Conservation (phyloP, 2,888 invertebrate genomes). For the Patella pellucida region DNA sequence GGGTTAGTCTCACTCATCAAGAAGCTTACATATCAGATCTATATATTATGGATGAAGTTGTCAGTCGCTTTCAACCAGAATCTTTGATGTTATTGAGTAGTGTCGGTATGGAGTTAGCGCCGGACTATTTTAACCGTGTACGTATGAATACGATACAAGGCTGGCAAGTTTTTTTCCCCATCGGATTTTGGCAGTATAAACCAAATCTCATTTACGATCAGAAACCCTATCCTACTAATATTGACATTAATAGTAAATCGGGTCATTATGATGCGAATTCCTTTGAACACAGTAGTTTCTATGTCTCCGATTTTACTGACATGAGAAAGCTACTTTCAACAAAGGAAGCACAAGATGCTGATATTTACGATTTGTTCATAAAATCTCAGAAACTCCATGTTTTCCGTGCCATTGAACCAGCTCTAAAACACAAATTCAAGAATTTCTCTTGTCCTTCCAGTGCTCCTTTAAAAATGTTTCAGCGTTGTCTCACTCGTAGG, state of each 20-base stretch:
- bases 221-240: conserved; percentile 60
- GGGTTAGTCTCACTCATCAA: conserved; percentile 70
- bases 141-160: conserved; percentile 94
- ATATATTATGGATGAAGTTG: conserved; percentile 79
- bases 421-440: conserved; percentile 76
- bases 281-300: conserved; percentile 84
- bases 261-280: conserved; percentile 86
- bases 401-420: conserved; percentile 86
- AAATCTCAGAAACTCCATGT: conserved; percentile 79
- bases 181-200: conserved; percentile 90
- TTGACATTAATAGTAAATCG: conserved; percentile 68
- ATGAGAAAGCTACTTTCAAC: conserved; percentile 77
- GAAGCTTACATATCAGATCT: conserved; percentile 70
- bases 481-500: conserved; percentile 55
- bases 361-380: conserved; percentile 81
- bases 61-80: conserved; percentile 81
- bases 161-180: conserved; percentile 91
- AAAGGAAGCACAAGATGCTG: conserved; percentile 41
- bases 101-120: conserved; percentile 61
- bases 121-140: conserved; percentile 86
- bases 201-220: conserved; percentile 74
- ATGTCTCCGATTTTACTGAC: conserved; percentile 81
- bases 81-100: conserved; percentile 59
- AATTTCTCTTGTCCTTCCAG: conserved; percentile 57
- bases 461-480: conserved; percentile 43